Percentiles rank a stretch among this genome's conserved stretches.
Conservation (phyloP, 2,797 vertebrate species). For the Hafferia zeledoni region DNA sequence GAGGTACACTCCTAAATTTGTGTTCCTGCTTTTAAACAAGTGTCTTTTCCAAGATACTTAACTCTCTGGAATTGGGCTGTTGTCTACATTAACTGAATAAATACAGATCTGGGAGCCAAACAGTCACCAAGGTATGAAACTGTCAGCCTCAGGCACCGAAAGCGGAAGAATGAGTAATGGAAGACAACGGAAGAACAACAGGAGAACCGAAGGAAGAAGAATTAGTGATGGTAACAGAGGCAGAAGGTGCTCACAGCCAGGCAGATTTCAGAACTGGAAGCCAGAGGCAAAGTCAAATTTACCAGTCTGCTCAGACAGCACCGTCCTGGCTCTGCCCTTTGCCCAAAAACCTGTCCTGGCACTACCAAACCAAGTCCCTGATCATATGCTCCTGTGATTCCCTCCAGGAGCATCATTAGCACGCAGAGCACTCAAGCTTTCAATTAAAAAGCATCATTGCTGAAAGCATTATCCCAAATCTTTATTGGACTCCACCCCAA, state of each 20-base stretch:
- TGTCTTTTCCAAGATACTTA: background rate
- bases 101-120: background rate
- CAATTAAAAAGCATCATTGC: background rate
- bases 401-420: background rate
- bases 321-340: background rate
- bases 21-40: background rate
- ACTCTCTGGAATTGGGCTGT: background rate
- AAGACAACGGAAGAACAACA: background rate
- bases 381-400: background rate
- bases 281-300: background rate
- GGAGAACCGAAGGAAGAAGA: background rate
- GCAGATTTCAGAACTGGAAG: background rate
- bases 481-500: background rate
- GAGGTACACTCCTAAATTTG: background rate
- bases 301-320: background rate
- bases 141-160: background rate
- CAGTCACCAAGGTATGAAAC: background rate
- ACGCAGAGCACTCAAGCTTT: background rate
- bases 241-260: background rate
- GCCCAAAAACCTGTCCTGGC: background rate
- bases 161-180: slow-evolving; percentile 7
- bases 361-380: background rate
- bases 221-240: background rate
- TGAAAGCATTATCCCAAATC: background rate
- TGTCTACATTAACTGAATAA: background rate